Conservation (phyloP, 2,888 invertebrate genomes). For the Ormyrus thymus region DNA sequence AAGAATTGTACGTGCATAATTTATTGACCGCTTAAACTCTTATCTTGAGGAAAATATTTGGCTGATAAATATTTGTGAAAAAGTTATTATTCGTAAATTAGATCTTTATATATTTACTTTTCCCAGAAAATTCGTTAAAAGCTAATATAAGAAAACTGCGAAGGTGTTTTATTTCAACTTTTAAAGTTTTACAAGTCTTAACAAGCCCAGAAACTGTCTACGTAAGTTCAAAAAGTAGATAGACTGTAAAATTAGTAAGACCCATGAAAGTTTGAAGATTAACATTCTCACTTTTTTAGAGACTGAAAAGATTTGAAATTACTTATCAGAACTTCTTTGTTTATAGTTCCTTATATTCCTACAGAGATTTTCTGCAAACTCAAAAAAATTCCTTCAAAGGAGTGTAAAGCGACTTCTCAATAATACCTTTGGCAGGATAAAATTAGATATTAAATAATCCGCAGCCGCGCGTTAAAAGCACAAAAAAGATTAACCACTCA, state of each 20-base stretch:
- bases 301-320: slow-evolving; percentile 40
- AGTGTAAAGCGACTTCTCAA: no score
- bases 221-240: slow-evolving; percentile 49
- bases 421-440: no score
- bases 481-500: no score
- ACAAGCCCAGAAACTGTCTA: slow-evolving; percentile 37
- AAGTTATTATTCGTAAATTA: no score
- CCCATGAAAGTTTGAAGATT: slow-evolving; percentile 41
- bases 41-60: no score
- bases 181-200: slow-evolving; percentile 44
- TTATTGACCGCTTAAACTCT: no score
- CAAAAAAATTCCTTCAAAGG: no score
- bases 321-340: slow-evolving; percentile 26
- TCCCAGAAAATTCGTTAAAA: slow-evolving; percentile 5
- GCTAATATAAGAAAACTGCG: slow-evolving; percentile 24
- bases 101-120: no score
- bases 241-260: slow-evolving; percentile 41
- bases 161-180: slow-evolving; percentile 36
- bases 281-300: slow-evolving; percentile 34
- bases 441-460: no score
- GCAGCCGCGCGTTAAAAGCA: no score
- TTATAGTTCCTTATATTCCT: neutral
- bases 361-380: neutral
- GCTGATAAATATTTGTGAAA: no score
- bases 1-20: no score